Evolutionary conservation across 2,888 invertebrate genomes (phyloP).

Genomic region (Epinotia ramella): DNA sequence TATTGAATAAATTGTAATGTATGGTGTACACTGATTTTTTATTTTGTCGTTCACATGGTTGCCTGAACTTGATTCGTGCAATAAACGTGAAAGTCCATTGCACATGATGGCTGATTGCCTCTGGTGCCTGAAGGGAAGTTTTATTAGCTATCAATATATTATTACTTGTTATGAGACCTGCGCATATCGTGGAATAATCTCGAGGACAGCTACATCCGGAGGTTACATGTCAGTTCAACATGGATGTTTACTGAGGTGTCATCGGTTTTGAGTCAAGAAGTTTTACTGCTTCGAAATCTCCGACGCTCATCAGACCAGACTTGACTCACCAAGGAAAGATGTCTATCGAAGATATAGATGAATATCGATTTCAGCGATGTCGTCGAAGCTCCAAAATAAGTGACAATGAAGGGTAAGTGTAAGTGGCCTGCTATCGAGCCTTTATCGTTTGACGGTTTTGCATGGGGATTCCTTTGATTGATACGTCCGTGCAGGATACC

Average conservation of each 20-base stretch:
- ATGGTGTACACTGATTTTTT: slow-evolving; percentile 20
- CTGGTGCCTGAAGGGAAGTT: background rate
- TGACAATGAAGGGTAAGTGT: slow-evolving; percentile 66
- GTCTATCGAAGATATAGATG: slow-evolving; percentile 31
- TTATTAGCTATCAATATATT: slow-evolving; percentile 3
- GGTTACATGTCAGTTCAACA: slow-evolving; percentile 1
- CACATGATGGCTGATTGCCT: background rate
- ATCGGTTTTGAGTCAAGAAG: slow-evolving; percentile 20
- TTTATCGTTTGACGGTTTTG: slow-evolving; percentile 47
- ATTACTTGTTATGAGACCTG: slow-evolving; percentile 14
- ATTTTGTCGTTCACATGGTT: slow-evolving; percentile 27
- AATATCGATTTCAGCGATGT: slow-evolving; percentile 41
- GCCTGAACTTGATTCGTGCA: slow-evolving; percentile 1
- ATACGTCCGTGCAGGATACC: slow-evolving; percentile 27
- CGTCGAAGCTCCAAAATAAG: slow-evolving; percentile 29
- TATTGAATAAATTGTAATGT: slow-evolving; percentile 22
- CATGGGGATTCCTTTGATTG: slow-evolving; percentile 41
- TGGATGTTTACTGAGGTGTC: background rate
- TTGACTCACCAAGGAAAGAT: slow-evolving; percentile 28
- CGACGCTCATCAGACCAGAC: slow-evolving; percentile 10
- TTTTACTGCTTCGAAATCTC: slow-evolving; percentile 29
- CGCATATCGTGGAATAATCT: slow-evolving; percentile 1
- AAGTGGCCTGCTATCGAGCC: slow-evolving; percentile 64
- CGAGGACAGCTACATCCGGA: background rate
- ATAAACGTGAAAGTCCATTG: background rate